Evolutionary conservation across 2,113 vertebrate species (phyloP), one percentile per base, ranked within the genome.

Genomic region (Natator depressus): DNA sequence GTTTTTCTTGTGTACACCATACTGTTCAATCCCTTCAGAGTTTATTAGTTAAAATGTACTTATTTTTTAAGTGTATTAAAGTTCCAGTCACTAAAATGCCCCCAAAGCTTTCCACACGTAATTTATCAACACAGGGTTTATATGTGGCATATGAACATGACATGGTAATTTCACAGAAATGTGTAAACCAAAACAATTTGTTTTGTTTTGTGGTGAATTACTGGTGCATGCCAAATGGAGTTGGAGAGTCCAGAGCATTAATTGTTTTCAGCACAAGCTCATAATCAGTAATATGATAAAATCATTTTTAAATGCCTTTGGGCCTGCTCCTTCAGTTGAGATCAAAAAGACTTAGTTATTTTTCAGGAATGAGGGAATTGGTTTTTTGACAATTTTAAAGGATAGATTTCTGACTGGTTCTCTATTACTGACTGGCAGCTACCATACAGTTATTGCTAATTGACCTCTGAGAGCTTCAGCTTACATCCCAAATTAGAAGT

Each of bases 21-120:
- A 62, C 16, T 69, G 7, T n/a, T n/a, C 35, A 69, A 69, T 69
- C 8, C 35, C 35, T 20, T 72, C n/a, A 22, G 35, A 20, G 17
- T 38, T 72, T 72, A 10, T 72, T 22, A 69, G 35, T 91, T 83
- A 17, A 88, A 82, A 82, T 94, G 62, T 82, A 25, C 54, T 27
- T 84, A 19, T 91, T 95, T 94, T 95, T 83, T 91, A 94, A 89
- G 94, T 89, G 47, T 92, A 53, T 49, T 94, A 24, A n/a, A 3
- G 53, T 95, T 96, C 84, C 79, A 88, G 50, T 72, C 57, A 87
- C 89, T 89, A 85, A 86, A 83, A 94, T 91, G 35, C 65, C 9
- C 8, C 8, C 78, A 0, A 84, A 87, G 35, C 91, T 95, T 95
- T 75, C 42, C 83, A 89, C 50, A 19, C 92, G 27, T 8, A 65